phyloP scores from a whole-genome alignment of 2,797 vertebrate species.

The Myotis myotis region DNA sequence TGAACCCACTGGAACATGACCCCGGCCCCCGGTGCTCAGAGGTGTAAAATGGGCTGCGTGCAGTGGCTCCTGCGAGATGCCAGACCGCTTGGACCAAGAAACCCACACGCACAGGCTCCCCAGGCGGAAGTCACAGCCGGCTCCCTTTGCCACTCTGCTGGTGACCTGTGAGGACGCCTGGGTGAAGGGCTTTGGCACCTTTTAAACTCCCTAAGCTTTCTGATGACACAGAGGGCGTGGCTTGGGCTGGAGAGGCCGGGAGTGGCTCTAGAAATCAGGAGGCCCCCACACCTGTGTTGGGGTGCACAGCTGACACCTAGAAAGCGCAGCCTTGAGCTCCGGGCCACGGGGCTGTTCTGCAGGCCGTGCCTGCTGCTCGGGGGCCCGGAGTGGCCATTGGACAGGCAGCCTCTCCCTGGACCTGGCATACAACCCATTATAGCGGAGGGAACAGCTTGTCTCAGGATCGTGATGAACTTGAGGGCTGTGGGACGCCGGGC shows the following conservation, averaged over 20 bases:
- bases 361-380: fast-evolving
- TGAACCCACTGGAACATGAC: background rate
- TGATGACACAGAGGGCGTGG: background rate
- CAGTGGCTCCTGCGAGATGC: background rate
- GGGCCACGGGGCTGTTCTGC: background rate
- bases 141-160: background rate
- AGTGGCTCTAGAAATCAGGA: background rate
- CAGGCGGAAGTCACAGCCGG: no score
- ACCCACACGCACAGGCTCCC: background rate
- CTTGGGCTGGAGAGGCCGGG: background rate
- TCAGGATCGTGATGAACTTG: background rate
- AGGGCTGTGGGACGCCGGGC: fast-evolving
- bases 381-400: fast-evolving
- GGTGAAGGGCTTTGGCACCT: background rate
- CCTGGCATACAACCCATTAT: fast-evolving
- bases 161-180: background rate
- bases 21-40: fast-evolving
- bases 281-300: fast-evolving
- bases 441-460: fast-evolving
- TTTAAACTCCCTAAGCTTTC: background rate
- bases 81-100: background rate
- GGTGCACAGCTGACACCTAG: fast-evolving
- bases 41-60: background rate
- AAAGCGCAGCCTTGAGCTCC: fast-evolving
- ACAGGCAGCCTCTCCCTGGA: background rate